phyloP scores from a whole-genome alignment of 2,888 invertebrate genomes.

The Drosophila austrosaltans region DNA sequence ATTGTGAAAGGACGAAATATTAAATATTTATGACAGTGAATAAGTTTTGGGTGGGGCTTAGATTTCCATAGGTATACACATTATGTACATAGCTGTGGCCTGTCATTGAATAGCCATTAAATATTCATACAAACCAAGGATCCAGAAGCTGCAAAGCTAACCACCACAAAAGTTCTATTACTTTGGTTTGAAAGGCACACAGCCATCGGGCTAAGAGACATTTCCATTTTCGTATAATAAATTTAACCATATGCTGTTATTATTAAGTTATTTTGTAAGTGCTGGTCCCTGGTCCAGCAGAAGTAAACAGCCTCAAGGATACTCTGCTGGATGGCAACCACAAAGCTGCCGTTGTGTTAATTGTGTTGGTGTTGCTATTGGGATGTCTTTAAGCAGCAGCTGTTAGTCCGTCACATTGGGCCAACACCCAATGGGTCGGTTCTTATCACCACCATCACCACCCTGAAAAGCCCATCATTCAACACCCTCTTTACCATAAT shows the following conservation, averaged over 20 bases:
- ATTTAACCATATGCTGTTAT: conserved; percentile 10
- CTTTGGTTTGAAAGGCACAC: neutral
- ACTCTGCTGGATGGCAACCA: neutral
- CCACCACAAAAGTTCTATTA: conserved; percentile 42
- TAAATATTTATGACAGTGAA: conserved; percentile 4
- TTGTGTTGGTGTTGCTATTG: conserved; percentile 56
- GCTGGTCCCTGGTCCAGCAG: conserved; percentile 13
- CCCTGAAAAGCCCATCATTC: conserved; percentile 17
- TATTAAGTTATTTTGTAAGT: conserved; percentile 10
- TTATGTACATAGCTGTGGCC: conserved; percentile 18
- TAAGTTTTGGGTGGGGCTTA: conserved; percentile 4
- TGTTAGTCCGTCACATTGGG: conserved; percentile 36
- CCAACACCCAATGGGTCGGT: conserved; percentile 25
- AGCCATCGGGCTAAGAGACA: conserved; percentile 34
- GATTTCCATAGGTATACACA: conserved; percentile 37
- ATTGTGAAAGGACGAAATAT: neutral
- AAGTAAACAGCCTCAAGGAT: neutral
- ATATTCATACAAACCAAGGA: conserved; percentile 38
- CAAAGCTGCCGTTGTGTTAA: conserved; percentile 53
- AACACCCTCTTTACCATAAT: conserved; percentile 34
- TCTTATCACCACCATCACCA: conserved; percentile 17
- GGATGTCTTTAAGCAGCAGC: conserved; percentile 63
- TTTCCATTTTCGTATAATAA: conserved; percentile 22
- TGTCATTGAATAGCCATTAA: conserved; percentile 26
- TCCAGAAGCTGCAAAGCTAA: conserved; percentile 2